phyloP scores from a whole-genome alignment of 2,113 vertebrate species.

The Ciconia stormi region DNA sequence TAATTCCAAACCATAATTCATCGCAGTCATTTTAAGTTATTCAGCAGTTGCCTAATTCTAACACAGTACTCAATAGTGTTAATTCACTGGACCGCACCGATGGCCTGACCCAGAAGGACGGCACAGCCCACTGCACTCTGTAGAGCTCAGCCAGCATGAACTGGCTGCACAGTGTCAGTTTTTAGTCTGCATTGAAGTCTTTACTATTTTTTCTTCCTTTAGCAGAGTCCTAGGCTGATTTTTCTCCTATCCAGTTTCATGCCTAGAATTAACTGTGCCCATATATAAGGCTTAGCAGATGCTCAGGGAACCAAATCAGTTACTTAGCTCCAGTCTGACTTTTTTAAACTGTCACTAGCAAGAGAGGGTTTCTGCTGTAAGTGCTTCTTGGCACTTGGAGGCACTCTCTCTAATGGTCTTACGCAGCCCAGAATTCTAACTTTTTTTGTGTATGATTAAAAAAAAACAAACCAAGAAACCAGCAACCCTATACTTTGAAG shows the following conservation, averaged over 20 bases:
- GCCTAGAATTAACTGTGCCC: constrained; percentile 14
- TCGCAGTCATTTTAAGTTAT: background rate
- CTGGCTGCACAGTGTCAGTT: background rate
- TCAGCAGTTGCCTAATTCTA: background rate
- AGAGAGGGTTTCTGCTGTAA: background rate
- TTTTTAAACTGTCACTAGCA: background rate
- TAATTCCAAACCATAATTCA: background rate
- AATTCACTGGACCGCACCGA: background rate
- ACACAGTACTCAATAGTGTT: background rate
- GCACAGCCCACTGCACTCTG: background rate
- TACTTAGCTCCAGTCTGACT: background rate
- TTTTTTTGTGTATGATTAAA: background rate
- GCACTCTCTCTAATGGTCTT: background rate
- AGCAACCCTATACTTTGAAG: background rate
- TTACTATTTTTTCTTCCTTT: background rate
- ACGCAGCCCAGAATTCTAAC: background rate
- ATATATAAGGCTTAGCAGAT: background rate
- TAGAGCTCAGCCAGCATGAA: background rate
- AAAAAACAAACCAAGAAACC: background rate
- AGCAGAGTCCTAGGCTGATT: background rate
- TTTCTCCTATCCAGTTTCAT: constrained; percentile 8
- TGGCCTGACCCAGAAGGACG: background rate
- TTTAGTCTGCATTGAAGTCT: background rate
- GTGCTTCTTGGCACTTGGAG: background rate
- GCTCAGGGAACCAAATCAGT: constrained; percentile 13